Evolutionary conservation across 2,888 invertebrate genomes (phyloP).

Genomic region (Drepana falcataria): DNA sequence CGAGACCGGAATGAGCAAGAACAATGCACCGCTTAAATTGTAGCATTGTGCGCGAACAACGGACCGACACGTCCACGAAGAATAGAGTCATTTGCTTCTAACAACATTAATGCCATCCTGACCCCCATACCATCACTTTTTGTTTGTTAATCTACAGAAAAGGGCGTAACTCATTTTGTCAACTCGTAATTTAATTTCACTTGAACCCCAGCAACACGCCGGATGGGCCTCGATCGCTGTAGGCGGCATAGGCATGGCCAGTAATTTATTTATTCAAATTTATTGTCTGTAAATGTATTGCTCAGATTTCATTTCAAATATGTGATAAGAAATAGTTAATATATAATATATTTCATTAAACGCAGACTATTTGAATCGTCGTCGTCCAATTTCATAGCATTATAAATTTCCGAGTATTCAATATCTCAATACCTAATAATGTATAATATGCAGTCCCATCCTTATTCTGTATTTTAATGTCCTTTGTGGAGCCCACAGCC

Average conservation of each 20-base stretch:
- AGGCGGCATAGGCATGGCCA: constrained; percentile 51
- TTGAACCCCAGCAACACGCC: constrained; percentile 57
- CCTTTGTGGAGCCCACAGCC: constrained; percentile 37
- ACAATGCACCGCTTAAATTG: constrained; percentile 68
- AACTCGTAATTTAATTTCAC: constrained; percentile 76
- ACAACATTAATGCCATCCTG: constrained; percentile 69
- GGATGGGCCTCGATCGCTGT: constrained; percentile 30
- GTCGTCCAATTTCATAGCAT: too few species aligned
- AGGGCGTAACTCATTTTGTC: constrained; percentile 79
- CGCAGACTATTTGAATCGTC: too few species aligned
- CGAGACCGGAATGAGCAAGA: constrained; percentile 60
- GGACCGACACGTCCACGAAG: constrained; percentile 55
- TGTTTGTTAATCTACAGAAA: constrained; percentile 78
- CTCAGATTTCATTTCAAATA: constrained; percentile 37
- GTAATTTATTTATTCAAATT: constrained; percentile 61
- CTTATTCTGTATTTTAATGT: constrained; percentile 50
- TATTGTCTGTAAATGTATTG: constrained; percentile 51
- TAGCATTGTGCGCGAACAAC: constrained; percentile 57
- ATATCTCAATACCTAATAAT: too few species aligned
- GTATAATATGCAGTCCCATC: constrained; percentile 39
- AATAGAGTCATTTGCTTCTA: constrained; percentile 75
- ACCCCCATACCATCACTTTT: constrained; percentile 76
- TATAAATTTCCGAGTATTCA: constrained; percentile 49
- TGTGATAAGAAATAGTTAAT: constrained; percentile 23
- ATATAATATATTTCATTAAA: constrained; percentile 26